Base-by-base conservation (phyloP, 2,888 invertebrate species). In the Junonia oenone region DNA sequence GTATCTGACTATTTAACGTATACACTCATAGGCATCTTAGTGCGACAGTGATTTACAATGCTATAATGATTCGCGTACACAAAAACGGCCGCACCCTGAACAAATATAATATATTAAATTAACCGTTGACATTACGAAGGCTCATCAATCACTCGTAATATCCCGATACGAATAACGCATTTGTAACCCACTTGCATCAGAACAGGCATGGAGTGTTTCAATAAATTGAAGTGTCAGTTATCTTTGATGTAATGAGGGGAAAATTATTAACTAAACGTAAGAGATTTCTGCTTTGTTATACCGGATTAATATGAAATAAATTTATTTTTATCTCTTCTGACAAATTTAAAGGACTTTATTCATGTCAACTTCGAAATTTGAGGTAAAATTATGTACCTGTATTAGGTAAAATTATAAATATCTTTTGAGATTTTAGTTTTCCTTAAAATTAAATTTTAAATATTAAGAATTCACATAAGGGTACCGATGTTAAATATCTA, bases 201-300 rank as follows among this genome's bases (percentile, higher is more conserved):
- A 61, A 56, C 54, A 62, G 62, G 61, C 68, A 59, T 46, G 51
- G 58, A 58, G 64, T 65, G 65, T 69, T 69, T 63, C 69, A 72
- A 81, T 76, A 83, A 79, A 83, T 80, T 77, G 70, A 78, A 71
- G 73, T 79, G 82, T 81, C 82, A 81, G 72, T 73, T 74, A 71
- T 76, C 68, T 75, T 67, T 72, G 69, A 66, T 66, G 69, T 71
- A 71, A 72, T 73, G 69, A 76, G 72, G 60, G 61, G 60, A 66
- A 65, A 75, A 73, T 73, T 73, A 71, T 72, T 73, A 68, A 69
- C 63, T 64, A 64, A 63, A 67, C 64, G 58, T 66, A 63, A 65
- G 65, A 68, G 64, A 62, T 59, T 64, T 63, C 62, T 57, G 65
- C 59, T 63, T 56, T 56, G 57, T 57, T 61, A 55, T 54, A 45